Evolutionary conservation across 2,888 invertebrate species (phyloP), one percentile per base, ranked within the genome.

Genomic region (Drosophila nr. perissopoda): DNA sequence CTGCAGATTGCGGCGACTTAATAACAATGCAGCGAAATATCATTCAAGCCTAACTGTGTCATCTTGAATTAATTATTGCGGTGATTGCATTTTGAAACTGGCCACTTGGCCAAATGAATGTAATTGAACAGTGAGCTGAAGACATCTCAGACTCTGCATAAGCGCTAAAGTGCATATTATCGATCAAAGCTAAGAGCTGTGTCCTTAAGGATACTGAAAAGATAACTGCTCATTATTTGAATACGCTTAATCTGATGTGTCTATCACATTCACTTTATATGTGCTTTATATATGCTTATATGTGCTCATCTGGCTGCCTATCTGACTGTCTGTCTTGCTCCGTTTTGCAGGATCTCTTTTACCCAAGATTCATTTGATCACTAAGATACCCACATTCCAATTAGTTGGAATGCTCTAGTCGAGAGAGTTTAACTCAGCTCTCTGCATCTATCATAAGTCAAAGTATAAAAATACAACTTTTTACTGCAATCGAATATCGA

Each of bases 21-120:
- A 46, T 75, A 83, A 88, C 78, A 83, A 86, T 83, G 81, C 86
- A 83, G 57, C 70, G 54, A 64, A 46, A 64, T 54, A 60, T 52
- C 70, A 71, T 57, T 70, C 64, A 70, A 82, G 62, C 56, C 61
- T 40, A 46, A 49, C 66, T 52, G 57, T 78, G 71, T 86, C 81
- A 88, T 88, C 86, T 83, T 73, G 71, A 86, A 88, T 83, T 86
- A 88, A 52, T 46, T 48, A 63, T 57, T 62, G 38, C 33, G 36
- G 36, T 65, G 79, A 79, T 70, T 79, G 79, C 36, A 36, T 42
- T 52, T 29, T 5, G 21, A 21, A 16, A 2, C 7, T 21, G 21
- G 13, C 21, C 21, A 46, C 46, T 46, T 46, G 21, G 13, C 13
- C 16, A 46, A 46, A 46, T 46, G 16, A 46, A 4, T 16, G 7